These are phyloP conservation scores for Phortica variegata DNA, from an alignment of 1,140 invertebrate species.

Conservation along the genomic window DNA sequence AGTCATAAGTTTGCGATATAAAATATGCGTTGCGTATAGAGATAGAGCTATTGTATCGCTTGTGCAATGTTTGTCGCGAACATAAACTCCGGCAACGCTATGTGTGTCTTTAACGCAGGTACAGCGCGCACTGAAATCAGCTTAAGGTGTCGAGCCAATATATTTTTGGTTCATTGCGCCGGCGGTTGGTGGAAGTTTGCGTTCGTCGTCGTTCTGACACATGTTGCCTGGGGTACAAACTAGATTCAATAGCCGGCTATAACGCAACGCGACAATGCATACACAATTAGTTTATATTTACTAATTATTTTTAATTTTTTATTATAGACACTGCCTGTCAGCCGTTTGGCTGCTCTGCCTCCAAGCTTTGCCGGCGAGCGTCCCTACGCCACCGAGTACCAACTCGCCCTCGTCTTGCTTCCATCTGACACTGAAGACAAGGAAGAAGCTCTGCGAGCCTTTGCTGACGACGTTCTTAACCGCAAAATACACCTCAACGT, in stretches of 20 bases:
- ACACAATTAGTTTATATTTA: background rate
- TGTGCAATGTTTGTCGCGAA: conserved; percentile 20
- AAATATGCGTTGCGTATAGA: conserved; percentile 28
- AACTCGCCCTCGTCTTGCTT: conserved; percentile 77
- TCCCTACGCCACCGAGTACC: conserved; percentile 84
- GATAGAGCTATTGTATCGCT: conserved; percentile 9
- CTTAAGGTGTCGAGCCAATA: conserved; percentile 7
- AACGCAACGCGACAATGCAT: conserved; percentile 21
- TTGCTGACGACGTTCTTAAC: conserved; percentile 68
- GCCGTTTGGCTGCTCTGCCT: conserved; percentile 75
- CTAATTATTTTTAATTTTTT: background rate
- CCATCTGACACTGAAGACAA: conserved; percentile 83
- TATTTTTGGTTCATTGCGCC: conserved; percentile 12
- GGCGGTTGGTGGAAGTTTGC: background rate
- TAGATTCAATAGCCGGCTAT: conserved; percentile 9
- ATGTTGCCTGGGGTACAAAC: conserved; percentile 30
- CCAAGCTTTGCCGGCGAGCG: conserved; percentile 73
- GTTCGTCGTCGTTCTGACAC: background rate
- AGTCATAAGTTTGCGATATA: conserved; percentile 57
- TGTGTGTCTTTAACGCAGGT: conserved; percentile 1
- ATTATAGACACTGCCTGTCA: conserved; percentile 58
- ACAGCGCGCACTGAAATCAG: background rate
- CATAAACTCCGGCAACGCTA: conserved; percentile 11
- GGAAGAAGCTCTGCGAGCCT: conserved; percentile 71
- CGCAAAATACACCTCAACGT: conserved; percentile 73